phyloP scores from a whole-genome alignment of 1,140 invertebrate species.

The Latrodectus geometricus region DNA sequence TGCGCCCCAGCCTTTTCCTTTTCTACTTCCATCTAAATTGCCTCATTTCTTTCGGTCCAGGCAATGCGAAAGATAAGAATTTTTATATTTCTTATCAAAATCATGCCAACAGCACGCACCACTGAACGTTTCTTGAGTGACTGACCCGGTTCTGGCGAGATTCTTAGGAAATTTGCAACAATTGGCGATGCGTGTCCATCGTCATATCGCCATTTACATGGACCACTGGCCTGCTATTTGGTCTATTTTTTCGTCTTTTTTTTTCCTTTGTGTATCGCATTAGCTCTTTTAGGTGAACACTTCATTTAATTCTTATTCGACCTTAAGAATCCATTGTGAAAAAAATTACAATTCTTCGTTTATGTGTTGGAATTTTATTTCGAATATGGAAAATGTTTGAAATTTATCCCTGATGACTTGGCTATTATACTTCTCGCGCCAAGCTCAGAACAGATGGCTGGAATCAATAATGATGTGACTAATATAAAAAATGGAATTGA shows the following conservation, averaged over 20 bases:
- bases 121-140: neutral
- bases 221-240: conserved; percentile 24
- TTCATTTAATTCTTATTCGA: neutral
- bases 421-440: too few relatives aligned
- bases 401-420: too few relatives aligned
- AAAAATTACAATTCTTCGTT: too few relatives aligned
- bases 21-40: conserved; percentile 33
- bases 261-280: neutral
- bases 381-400: too few relatives aligned
- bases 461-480: too few relatives aligned
- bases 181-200: conserved; percentile 12
- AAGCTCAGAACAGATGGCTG: too few relatives aligned
- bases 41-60: conserved; percentile 26
- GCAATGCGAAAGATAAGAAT: neutral
- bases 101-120: conserved; percentile 21
- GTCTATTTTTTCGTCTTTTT: conserved; percentile 33
- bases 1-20: neutral
- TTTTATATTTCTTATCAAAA: conserved; percentile 15
- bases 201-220: conserved; percentile 27
- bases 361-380: too few relatives aligned
- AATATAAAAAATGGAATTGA: too few relatives aligned
- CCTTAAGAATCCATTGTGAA: too few relatives aligned
- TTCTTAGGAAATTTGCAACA: conserved; percentile 40
- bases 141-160: conserved; percentile 22
- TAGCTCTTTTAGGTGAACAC: neutral